Evolutionary conservation across 2,797 vertebrate species (phyloP), one percentile per base, ranked within the genome.

Genomic region (Chaunax sp.): DNA sequence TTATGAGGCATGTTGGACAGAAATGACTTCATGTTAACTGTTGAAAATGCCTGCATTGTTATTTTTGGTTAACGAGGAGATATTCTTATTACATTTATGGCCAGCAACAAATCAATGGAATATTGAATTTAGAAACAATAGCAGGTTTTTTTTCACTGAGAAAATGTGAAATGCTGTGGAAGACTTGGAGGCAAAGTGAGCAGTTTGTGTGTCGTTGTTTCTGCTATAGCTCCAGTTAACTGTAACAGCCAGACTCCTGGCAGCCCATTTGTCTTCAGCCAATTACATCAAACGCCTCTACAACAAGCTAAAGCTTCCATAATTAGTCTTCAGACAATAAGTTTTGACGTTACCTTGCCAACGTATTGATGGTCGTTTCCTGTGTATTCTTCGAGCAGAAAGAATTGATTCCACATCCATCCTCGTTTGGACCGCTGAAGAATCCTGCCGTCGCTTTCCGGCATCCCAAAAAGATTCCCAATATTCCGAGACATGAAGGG

Each of bases 341-440:
- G 64, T 49, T 56, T 28, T 37, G 62, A 76, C 71, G 90, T 95
- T 97, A 98, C 97, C 96, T 98, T 99, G 88, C 97, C 97, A 47
- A 99, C 97, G 0, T 99, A 99, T 75, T 99, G 97, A 78, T 96
- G 96, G 80, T 98, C 97, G n/a, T 93, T 94, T 74, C 97, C 97
- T n/a, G 94, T 93, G 78, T 98, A 99, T 81, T 99, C 97, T 87
- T 99, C 97, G 55, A 99, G 91, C 79, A 99, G 94, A 93, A 99
- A 98, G 94, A 99, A 99, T 80, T 98, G 97, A 92, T 99, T 99
- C 97, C 97, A 99, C 97, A 98, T 98, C 97, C 97, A 99, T 70
- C 97, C 97, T 33, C 97, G 94, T 75, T 98, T 99, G 88, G 92
- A 93, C n/a, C 97, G 97, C 67, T 94, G 95, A 8, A 98, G 92